These are phyloP conservation scores for Psephotus haematonotus DNA, from an alignment of 2,113 vertebrate species.

Conservation along the genomic window DNA sequence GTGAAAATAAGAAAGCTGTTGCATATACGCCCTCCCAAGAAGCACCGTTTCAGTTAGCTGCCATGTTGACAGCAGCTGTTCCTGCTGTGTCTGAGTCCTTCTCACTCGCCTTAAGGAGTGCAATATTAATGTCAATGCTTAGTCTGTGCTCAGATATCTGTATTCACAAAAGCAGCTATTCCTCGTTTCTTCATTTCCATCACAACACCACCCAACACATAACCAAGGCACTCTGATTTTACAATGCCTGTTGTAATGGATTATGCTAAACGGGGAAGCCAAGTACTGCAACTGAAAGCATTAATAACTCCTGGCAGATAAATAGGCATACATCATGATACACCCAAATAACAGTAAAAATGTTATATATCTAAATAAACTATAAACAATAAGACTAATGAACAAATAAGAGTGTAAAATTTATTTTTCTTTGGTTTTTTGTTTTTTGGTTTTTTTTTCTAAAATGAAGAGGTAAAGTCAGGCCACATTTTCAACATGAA, in stretches of 20 bases:
- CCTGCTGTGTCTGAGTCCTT: neutral
- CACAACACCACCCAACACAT: neutral
- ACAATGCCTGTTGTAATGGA: neutral
- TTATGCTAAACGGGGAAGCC: neutral
- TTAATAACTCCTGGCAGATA: neutral
- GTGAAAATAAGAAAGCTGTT: neutral
- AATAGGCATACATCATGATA: neutral
- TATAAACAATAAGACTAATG: neutral
- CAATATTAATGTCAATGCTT: neutral
- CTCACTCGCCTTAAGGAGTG: neutral
- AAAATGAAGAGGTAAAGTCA: neutral
- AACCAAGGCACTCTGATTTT: neutral
- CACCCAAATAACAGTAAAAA: neutral
- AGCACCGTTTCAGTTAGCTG: neutral
- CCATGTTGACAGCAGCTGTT: constrained; percentile 2
- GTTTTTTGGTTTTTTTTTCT: neutral
- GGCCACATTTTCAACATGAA: neutral
- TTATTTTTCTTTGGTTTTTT: neutral
- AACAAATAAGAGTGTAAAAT: neutral
- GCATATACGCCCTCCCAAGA: neutral
- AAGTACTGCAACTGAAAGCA: neutral
- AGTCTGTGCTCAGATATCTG: neutral
- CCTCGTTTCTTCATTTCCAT: neutral
- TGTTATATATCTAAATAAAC: neutral
- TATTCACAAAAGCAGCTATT: neutral